Evolutionary conservation across 1,140 invertebrate genomes (phyloP).

Genomic region (Formica selysi): DNA sequence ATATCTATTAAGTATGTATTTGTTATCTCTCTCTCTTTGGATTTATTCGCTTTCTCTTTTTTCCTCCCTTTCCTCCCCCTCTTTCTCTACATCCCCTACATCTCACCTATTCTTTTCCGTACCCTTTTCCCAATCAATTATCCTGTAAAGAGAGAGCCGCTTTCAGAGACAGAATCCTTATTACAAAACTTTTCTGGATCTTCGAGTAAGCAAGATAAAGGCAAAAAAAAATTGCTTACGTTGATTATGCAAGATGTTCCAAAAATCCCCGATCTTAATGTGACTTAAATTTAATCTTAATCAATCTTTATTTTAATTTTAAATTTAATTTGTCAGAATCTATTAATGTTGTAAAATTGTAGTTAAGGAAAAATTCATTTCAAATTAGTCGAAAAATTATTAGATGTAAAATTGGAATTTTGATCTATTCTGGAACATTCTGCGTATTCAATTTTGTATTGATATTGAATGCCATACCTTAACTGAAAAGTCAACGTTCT

Average conservation of each 20-base stretch:
- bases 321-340: conserved; percentile 22
- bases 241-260: neutral
- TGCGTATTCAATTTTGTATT: no score
- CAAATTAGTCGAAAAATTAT: neutral
- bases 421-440: neutral
- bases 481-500: conserved; percentile 78
- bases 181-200: neutral
- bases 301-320: neutral
- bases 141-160: conserved; percentile 36
- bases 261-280: neutral
- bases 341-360: neutral
- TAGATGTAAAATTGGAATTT: neutral
- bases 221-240: neutral
- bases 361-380: neutral
- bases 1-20: conserved; percentile 77
- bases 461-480: conserved; percentile 54
- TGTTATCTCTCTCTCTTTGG: conserved; percentile 62
- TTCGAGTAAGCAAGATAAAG: neutral
- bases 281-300: neutral
- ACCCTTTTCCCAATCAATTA: conserved; percentile 25
- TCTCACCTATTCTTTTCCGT: neutral
- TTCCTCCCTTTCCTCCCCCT: conserved; percentile 24
- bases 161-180: conserved; percentile 25
- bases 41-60: conserved; percentile 61
- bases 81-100: conserved; percentile 24